A percentile compares a stretch with the other conserved stretches of the same genome.
Evolutionary conservation across 2,113 vertebrate genomes (phyloP).

Genomic region (Syngnathus typhle): DNA sequence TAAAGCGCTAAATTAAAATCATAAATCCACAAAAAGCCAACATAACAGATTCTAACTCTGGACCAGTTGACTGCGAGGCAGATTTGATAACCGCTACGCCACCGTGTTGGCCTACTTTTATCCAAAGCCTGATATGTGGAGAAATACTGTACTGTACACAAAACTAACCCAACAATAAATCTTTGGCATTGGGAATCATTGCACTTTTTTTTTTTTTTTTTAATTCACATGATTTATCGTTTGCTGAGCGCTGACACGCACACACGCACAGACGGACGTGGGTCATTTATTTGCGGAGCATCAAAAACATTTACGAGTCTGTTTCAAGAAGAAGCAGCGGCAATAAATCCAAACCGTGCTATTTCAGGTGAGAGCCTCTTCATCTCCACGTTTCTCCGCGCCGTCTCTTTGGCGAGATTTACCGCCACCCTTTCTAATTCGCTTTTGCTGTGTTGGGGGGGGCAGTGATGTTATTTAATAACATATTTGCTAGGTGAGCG

Average conservation of each 20-base stretch:
- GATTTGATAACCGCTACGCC: too few species aligned
- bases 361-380: conserved; percentile 14
- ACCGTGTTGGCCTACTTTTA: neutral
- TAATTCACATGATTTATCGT: conserved; percentile 58
- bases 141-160: conserved; percentile 12
- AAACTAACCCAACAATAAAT: conserved; percentile 53
- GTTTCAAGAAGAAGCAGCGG: conserved; percentile 48
- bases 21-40: too few species aligned
- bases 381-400: conserved; percentile 22
- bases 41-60: too few species aligned
- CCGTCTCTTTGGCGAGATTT: conserved; percentile 35
- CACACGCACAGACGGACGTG: neutral
- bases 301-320: conserved; percentile 68
- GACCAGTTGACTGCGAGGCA: too few species aligned
- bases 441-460: conserved; percentile 6
- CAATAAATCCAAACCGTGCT: conserved; percentile 49
- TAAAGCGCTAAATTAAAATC: too few species aligned
- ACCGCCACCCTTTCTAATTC: conserved; percentile 40
- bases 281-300: conserved; percentile 59
- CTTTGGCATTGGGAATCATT: conserved; percentile 42
- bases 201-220: conserved; percentile 46
- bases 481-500: conserved; percentile 22
- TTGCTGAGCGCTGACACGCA: conserved; percentile 56
- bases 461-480: neutral
- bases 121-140: neutral